These are phyloP conservation scores for Octomys mimax DNA, from an alignment of 2,797 vertebrate species.

Conservation along the genomic window DNA sequence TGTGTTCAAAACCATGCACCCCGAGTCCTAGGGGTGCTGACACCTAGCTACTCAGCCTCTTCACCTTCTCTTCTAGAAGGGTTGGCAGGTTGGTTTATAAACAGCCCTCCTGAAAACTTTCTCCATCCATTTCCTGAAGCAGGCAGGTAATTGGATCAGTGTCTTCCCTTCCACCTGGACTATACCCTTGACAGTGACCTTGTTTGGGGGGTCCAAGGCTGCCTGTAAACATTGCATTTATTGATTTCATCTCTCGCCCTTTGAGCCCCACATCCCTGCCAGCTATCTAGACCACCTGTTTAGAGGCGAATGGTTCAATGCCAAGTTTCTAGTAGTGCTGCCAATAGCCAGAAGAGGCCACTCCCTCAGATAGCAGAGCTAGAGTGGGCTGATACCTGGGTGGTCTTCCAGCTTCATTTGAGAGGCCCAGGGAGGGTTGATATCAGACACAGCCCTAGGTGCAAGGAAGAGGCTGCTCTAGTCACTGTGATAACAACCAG, in stretches of 20 bases:
- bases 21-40: not conserved
- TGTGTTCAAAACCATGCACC: not conserved
- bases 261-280: constrained; percentile 63
- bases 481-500: constrained; percentile 9
- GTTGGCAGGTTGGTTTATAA: not conserved
- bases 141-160: not conserved
- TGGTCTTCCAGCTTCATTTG: constrained; percentile 71
- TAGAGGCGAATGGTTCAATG: constrained; percentile 69
- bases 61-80: not conserved
- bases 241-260: constrained; percentile 14
- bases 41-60: not conserved
- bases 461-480: not conserved
- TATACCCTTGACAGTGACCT: not conserved
- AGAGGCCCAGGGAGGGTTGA: constrained; percentile 28
- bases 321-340: constrained; percentile 81
- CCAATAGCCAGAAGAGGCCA: constrained; percentile 76
- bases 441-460: not conserved
- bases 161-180: not conserved
- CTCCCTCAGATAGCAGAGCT: constrained; percentile 63
- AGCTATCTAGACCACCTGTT: constrained; percentile 78
- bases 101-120: not conserved
- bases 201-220: constrained; percentile 1
- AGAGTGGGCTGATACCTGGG: constrained; percentile 77
- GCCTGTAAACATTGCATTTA: constrained; percentile 22
- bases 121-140: not conserved